Percentiles rank a stretch among this genome's conserved stretches.
Evolutionary conservation across 2,113 vertebrate genomes (phyloP).

Genomic region (Benitochromis conjunctus): DNA sequence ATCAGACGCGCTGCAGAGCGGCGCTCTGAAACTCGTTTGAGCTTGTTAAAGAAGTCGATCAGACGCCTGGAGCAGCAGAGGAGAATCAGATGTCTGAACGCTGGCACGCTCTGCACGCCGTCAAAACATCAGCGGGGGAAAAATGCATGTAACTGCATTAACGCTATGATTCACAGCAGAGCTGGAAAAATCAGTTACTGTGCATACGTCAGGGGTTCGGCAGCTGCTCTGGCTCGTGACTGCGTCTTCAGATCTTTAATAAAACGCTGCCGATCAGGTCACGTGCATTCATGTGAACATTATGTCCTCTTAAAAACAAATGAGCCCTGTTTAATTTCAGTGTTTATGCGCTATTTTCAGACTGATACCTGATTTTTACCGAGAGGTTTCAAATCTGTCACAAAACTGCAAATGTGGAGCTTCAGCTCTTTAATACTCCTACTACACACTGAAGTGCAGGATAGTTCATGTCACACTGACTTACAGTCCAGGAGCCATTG

Average conservation of each 20-base stretch:
- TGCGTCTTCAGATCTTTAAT: background rate
- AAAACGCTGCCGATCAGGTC: background rate
- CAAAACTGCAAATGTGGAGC: background rate
- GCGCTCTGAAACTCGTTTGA: background rate
- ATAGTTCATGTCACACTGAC: background rate
- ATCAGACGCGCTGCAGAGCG: background rate
- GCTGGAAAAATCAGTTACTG: background rate
- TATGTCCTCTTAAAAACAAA: background rate
- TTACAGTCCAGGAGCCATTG: background rate
- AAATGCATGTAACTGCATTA: background rate
- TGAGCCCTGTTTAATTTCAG: background rate
- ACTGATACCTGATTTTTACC: rapidly evolving
- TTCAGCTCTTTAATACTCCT: background rate
- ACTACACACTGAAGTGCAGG: rapidly evolving
- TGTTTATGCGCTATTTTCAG: background rate
- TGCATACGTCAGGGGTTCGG: background rate
- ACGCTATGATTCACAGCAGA: background rate
- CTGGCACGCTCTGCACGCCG: background rate
- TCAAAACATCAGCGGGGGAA: background rate
- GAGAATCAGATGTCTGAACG: background rate
- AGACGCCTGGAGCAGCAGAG: background rate
- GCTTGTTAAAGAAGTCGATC: background rate
- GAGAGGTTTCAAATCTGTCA: background rate
- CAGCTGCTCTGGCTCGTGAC: background rate
- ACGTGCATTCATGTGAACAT: background rate